Percentiles rank a stretch among this genome's conserved stretches.
phyloP scores from a whole-genome alignment of 2,113 vertebrate genomes.

The Aptenodytes forsteri region DNA sequence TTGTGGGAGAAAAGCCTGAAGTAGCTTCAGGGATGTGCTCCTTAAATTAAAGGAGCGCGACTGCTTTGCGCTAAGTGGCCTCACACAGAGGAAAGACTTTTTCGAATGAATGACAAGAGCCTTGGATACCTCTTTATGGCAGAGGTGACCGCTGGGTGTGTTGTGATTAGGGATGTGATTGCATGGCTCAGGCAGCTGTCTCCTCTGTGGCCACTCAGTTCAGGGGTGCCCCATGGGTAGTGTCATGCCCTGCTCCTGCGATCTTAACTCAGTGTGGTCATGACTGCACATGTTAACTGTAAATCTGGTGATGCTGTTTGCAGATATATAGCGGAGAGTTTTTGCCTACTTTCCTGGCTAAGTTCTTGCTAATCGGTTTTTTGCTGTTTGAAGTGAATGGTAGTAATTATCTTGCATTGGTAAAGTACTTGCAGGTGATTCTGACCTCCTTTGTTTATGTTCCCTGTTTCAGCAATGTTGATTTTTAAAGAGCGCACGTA shows the following conservation, averaged over 20 bases:
- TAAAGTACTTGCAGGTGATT: background rate
- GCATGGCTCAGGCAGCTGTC: background rate
- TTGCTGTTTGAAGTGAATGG: background rate
- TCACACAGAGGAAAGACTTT: background rate
- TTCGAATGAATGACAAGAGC: fast-evolving
- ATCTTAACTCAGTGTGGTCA: background rate
- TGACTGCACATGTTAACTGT: background rate
- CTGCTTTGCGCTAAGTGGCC: background rate
- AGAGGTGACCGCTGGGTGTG: background rate
- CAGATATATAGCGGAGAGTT: fast-evolving
- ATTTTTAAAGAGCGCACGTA: background rate
- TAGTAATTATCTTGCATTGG: background rate
- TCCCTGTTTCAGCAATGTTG: background rate
- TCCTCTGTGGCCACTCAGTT: background rate
- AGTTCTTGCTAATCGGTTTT: background rate
- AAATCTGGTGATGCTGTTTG: background rate
- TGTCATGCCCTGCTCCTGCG: background rate
- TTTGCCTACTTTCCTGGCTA: background rate
- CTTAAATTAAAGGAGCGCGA: background rate
- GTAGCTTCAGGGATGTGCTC: background rate
- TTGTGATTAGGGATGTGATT: background rate
- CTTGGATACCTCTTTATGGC: background rate
- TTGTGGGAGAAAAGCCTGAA: background rate
- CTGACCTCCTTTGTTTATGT: background rate
- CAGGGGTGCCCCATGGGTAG: background rate